Evolutionary conservation across 2,797 vertebrate species (phyloP), one percentile per base, ranked within the genome.

Genomic region (Calcarius lapponicus): DNA sequence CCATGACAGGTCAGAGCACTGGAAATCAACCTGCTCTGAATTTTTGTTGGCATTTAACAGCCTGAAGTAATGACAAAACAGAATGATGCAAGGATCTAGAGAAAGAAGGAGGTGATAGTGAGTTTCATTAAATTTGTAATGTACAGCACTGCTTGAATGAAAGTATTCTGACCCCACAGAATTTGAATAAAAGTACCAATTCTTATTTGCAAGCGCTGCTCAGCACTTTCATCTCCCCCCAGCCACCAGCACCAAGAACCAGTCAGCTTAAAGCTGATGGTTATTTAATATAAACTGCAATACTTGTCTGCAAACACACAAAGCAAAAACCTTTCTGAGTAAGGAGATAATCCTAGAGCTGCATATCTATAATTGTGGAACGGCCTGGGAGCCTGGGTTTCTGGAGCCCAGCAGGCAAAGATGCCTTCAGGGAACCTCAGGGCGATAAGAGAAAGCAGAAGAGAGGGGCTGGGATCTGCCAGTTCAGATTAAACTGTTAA

Each of bases 381-480:
- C 22, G 48, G 53, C 48, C 74, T 9, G 28, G 53, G 75, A 93
- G 82, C 62, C 1, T 0, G 3, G 16, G 32, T 6, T 42, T 36
- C 70, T 81, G 70, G 36, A 84, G 40, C 65, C 80, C 56, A 34
- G 69, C 21, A 34, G 36, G 22, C 47, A 53, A 38, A 54, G 56
- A 57, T 34, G 60, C 29, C 66, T 64, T 40, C 5, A 10, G 92
- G 66, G 79, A 78, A 24, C 31, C 57, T 4, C 4, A 31, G 0
- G 42, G 40, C 0, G 91, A 96, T 97, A 96, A 96, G 94, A 75
- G 48, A 60, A 29, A 60, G 69, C 72, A 92, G 42, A 22, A 40
- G 58, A 20, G 36, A 61, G 36, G 13, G 42, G 73, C 65, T 56
- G 47, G 40, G 69, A 86, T 84, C 79, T 86, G 66, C 61, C 80